phyloP scores from a whole-genome alignment of 2,113 vertebrate genomes.

The Oophaga pumilio region DNA sequence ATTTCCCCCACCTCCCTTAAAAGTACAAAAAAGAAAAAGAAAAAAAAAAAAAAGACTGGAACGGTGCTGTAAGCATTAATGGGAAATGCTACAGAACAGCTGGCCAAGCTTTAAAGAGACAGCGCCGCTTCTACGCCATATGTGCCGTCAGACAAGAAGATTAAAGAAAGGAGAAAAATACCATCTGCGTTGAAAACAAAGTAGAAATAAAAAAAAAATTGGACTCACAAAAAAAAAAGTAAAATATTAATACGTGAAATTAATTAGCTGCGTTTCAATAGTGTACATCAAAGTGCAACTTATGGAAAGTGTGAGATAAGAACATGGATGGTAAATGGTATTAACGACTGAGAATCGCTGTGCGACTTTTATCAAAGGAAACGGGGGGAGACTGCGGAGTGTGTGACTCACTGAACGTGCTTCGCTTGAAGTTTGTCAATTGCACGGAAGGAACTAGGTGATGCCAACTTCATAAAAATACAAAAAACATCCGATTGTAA shows the following conservation, averaged over 20 bases:
- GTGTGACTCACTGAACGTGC: neutral
- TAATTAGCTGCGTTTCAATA: neutral
- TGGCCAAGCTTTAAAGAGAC: constrained; percentile 67
- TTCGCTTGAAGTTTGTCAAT: neutral
- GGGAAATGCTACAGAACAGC: constrained; percentile 61
- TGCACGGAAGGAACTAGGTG: neutral
- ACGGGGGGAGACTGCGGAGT: neutral
- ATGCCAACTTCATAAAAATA: neutral
- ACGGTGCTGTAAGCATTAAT: constrained; percentile 62
- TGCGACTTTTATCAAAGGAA: neutral
- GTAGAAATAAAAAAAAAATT: neutral
- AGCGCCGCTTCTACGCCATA: constrained; percentile 63
- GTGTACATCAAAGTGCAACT: neutral
- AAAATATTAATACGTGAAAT: neutral
- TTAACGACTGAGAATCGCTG: neutral
- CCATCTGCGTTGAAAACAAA: constrained; percentile 63
- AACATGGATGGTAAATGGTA: neutral
- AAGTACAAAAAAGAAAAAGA: constrained; percentile 17
- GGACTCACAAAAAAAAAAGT: neutral
- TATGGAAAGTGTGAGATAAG: neutral
- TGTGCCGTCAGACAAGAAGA: constrained; percentile 61
- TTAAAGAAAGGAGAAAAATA: constrained; percentile 62
- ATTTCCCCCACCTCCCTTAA: neutral
- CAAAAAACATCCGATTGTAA: too few relatives aligned
- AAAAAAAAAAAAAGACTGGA: constrained; percentile 36